Base-by-base conservation (phyloP, 2,888 invertebrate species). In the Gortyna flavago region DNA sequence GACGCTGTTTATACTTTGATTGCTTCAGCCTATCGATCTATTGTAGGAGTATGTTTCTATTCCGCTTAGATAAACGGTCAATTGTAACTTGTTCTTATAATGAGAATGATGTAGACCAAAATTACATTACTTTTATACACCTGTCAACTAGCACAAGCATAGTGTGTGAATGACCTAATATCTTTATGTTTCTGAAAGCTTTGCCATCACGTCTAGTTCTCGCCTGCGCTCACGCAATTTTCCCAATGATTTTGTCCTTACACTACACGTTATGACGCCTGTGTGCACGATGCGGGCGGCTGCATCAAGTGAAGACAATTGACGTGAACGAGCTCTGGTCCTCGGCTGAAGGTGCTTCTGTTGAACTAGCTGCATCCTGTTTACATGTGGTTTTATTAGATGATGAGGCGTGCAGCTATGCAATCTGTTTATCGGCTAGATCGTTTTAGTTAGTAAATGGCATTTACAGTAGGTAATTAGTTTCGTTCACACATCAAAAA, bases 361-460 rank as follows among this genome's bases (percentile, higher is more conserved):
- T n/a, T 71, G 62, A 79, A 84, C 77, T 74, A 41, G 76, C 32
- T 51, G 65, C 75, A 72, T 87, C 87, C 87, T 87, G 86, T 71
- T 81, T 70, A 71, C 38, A 64, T 71, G 72, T 35, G 1, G 7
- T n/a, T 35, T 29, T 35, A 51, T 69, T 48, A 71, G 16, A 72
- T 35, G 38, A 59, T 16, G 44, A 25, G 29, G n/a, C 21, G 25
- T 81, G 61, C 54, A 70, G 35, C 64, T 18, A 38, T 32, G 18
- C 35, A n/a, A 59, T 59, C 61, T 62, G 13, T 62, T 35, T 21
- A 35, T n/a, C 7, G 9, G 7, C 4, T 44, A 41, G n/a, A 2
- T 29, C 44, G 9, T 11, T 41, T 48, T 35, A 29, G 5, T 25
- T 48, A 29, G 13, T 25, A 7, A 6, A 16, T 44, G n/a, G 11